phyloP scores from a whole-genome alignment of 2,888 invertebrate genomes.

The Sthenelais limicola region DNA sequence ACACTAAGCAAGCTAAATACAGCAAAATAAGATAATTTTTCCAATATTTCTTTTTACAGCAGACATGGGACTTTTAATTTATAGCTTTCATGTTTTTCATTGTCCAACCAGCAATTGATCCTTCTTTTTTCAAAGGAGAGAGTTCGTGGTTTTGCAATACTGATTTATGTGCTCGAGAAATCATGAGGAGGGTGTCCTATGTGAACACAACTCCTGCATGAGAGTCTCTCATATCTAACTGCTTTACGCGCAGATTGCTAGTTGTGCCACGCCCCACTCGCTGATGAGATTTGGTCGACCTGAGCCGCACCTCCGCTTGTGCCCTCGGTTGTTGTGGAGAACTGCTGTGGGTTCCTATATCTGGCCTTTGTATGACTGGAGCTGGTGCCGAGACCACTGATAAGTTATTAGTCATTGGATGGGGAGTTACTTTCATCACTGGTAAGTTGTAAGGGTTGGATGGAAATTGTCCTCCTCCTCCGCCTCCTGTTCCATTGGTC shows the following conservation, averaged over 20 bases:
- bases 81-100: too few relatives aligned
- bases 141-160: too few relatives aligned
- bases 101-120: too few relatives aligned
- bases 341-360: conserved; percentile 41
- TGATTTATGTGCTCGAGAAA: too few relatives aligned
- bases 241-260: conserved; percentile 60
- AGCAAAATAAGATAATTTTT: too few relatives aligned
- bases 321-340: conserved; percentile 9
- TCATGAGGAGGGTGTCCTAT: conserved; percentile 9
- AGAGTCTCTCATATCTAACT: conserved; percentile 65
- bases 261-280: conserved; percentile 62
- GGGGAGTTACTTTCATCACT: conserved; percentile 39
- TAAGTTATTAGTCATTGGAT: conserved; percentile 52
- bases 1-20: too few relatives aligned
- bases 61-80: too few relatives aligned
- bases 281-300: conserved; percentile 64
- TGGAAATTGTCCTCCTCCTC: background rate
- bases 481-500: conserved; percentile 1
- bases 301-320: conserved; percentile 29
- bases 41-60: too few relatives aligned
- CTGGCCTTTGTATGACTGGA: conserved; percentile 67
- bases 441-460: conserved; percentile 45
- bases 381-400: conserved; percentile 71
- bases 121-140: too few relatives aligned
- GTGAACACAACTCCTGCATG: conserved; percentile 60